Base-by-base conservation (phyloP, 2,888 invertebrate genomes). In the Pilophorus perplexus region DNA sequence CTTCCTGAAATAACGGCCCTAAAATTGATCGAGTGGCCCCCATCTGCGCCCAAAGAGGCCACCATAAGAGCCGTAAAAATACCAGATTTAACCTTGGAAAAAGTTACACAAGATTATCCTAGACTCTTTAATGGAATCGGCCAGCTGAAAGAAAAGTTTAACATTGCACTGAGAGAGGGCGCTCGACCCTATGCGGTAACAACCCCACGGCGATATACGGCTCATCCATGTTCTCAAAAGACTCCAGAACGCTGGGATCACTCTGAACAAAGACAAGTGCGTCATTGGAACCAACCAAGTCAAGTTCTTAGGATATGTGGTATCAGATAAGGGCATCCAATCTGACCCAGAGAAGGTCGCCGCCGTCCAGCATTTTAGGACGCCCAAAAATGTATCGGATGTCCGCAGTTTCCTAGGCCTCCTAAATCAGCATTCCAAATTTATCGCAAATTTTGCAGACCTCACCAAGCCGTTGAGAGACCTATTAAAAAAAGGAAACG, bases 111-210 rank as follows among this genome's bases (percentile, higher is more conserved):
- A 33, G 33, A 33, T 33, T 33, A 6, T 42, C 44, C 14, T 5
- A 42, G 14, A 12, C 12, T 42, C 44, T 42, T 42, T 14, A 14
- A 42, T 8, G 16, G 44, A 42, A 42, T 42, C 14, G 44, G 62
- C 3, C 18, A 62, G 28, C 5, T 62, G 5, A 27, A 62, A 20
- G 48, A 46, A 16, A 28, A 46, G 2, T 62, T 48, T 16, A 8
- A 62, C 10, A 62, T 62, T 5, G 22, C 25, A 27, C 48, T 62
- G 27, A 14, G 12, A 6, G 46, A 46, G n/a, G 18, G 18, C 18
- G 2, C 48, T 6, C 27, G 6, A 14, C 48, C 48, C 1, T 62
- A 27, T 50, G 52, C 64, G 4, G 52, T 64, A 20, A 14, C 22
- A 4, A 22, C 50, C 5, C 64, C 52, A 12, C n/a, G 64, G 23